Conservation (phyloP, 2,113 vertebrate genomes). For the Meleagris gallopavo region DNA sequence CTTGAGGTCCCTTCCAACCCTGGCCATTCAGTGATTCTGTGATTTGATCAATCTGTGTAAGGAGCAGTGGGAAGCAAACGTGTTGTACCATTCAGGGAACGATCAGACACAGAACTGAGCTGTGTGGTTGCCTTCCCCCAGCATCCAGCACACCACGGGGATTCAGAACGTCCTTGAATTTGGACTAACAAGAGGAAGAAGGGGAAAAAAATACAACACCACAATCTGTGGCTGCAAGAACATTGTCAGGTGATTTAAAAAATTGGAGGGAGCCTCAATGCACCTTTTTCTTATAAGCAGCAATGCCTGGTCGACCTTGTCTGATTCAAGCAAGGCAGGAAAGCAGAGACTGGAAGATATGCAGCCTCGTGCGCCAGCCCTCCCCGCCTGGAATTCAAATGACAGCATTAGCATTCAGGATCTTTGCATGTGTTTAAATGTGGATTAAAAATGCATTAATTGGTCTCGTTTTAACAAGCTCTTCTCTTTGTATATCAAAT, state of each 20-base stretch:
- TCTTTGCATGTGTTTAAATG: conserved; percentile 70
- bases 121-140: not conserved
- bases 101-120: not conserved
- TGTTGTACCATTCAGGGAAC: not conserved
- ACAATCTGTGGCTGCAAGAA: not conserved
- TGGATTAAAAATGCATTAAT: conserved; percentile 78
- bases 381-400: conserved; percentile 39
- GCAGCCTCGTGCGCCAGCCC: conserved; percentile 18
- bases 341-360: conserved; percentile 35
- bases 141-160: not conserved
- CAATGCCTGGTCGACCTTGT: not conserved
- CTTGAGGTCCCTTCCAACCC: no score
- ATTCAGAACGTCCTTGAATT: not conserved
- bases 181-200: not conserved
- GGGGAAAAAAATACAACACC: rapidly evolving
- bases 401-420: conserved; percentile 61
- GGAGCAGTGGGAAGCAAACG: rapidly evolving
- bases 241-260: not conserved
- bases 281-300: not conserved
- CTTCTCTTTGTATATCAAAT: conserved; percentile 74
- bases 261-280: not conserved
- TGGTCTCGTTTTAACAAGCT: conserved; percentile 72
- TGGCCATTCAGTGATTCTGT: no score
- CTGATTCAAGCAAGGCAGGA: not conserved
- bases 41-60: not conserved